Evolutionary conservation across 2,113 vertebrate species (phyloP).

Genomic region (Rissa tridactyla): DNA sequence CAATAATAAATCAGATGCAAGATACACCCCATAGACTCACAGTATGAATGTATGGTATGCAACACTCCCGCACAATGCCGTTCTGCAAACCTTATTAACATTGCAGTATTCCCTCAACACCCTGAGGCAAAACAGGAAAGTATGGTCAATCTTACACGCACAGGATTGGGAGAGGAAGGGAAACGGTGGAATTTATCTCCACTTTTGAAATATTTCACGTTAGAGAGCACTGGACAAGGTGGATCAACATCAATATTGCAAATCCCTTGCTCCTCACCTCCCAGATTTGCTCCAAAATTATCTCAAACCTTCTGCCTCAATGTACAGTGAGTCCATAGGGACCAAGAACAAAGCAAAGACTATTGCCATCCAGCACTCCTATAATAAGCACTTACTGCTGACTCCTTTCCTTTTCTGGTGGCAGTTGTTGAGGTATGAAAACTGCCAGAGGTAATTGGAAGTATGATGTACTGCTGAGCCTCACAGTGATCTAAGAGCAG

Average conservation of each 20-base stretch:
- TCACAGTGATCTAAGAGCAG: conserved; percentile 7
- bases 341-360: conserved; percentile 38
- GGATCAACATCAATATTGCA: not conserved
- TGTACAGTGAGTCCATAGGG: not conserved
- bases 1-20: not conserved
- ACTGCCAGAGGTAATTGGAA: conserved; percentile 64
- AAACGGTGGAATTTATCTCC: not conserved
- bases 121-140: not conserved
- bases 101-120: not conserved
- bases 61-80: not conserved
- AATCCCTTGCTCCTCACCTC: not conserved
- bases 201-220: not conserved
- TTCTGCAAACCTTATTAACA: not conserved
- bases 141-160: not conserved
- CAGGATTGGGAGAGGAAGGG: not conserved
- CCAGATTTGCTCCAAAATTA: not conserved
- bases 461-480: conserved; percentile 48
- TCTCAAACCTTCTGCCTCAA: not conserved
- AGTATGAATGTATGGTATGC: not conserved
- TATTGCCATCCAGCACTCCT: not conserved
- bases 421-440: conserved; percentile 47
- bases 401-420: conserved; percentile 43
- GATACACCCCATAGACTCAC: not conserved
- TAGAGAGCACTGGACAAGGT: not conserved
- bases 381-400: conserved; percentile 31